phyloP scores from a whole-genome alignment of 1,140 invertebrate species.

The Drosophila watanabei region DNA sequence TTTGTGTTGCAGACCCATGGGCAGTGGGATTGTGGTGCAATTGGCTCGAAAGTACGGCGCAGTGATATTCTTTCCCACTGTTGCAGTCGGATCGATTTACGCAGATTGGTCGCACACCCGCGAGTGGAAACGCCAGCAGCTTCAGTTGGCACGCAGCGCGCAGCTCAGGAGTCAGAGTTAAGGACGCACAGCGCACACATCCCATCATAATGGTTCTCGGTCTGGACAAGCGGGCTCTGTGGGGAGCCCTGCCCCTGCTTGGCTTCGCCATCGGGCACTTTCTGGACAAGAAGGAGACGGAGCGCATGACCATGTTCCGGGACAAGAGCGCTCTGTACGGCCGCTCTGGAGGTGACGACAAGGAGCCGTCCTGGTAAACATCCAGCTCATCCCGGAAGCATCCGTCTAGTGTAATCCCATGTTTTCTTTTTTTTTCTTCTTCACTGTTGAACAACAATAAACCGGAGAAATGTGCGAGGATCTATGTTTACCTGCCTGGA shows the following conservation, averaged over 20 bases:
- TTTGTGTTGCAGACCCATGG: slow-evolving; percentile 76
- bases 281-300: slow-evolving; percentile 89
- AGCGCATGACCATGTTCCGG: slow-evolving; percentile 90
- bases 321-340: slow-evolving; percentile 93
- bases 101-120: slow-evolving; percentile 90
- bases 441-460: slow-evolving; percentile 64
- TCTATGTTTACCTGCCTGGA: slow-evolving; percentile 32
- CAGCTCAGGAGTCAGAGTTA: slow-evolving; percentile 65
- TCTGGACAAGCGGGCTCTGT: slow-evolving; percentile 86
- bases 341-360: slow-evolving; percentile 88
- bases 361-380: slow-evolving; percentile 89
- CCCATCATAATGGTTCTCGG: slow-evolving; percentile 87
- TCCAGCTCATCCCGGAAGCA: slow-evolving; percentile 10
- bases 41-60: slow-evolving; percentile 87
- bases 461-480: slow-evolving; percentile 57
- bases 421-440: slow-evolving; percentile 31
- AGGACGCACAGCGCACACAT: background rate
- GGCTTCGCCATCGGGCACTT: slow-evolving; percentile 88
- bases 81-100: slow-evolving; percentile 87
- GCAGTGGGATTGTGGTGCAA: slow-evolving; percentile 71
- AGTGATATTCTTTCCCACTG: slow-evolving; percentile 89
- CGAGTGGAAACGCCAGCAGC: slow-evolving; percentile 88
- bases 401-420: slow-evolving; percentile 31
- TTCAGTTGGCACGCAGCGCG: slow-evolving; percentile 68
- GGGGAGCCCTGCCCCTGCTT: slow-evolving; percentile 86